phyloP scores from a whole-genome alignment of 2,797 vertebrate genomes.

The Ctenosaura bakeri region DNA sequence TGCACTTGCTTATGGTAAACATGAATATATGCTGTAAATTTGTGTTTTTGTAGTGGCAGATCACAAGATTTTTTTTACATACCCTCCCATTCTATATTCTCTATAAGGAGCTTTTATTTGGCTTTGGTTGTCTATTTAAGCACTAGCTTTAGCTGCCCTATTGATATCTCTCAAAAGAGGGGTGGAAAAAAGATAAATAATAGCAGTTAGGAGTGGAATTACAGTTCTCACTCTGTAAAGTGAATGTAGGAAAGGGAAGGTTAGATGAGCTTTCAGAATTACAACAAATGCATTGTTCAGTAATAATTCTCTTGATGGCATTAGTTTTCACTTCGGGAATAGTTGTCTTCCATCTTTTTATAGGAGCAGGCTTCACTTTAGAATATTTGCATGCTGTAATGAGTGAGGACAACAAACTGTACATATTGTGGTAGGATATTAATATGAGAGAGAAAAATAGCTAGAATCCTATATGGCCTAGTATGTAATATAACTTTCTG shows the following conservation, averaged over 20 bases:
- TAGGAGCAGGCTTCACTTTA: background rate
- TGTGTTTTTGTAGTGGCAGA: background rate
- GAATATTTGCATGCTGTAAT: background rate
- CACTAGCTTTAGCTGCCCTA: background rate
- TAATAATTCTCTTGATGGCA: background rate
- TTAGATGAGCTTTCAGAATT: background rate
- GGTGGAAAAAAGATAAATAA: background rate
- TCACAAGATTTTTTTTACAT: background rate
- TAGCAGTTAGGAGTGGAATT: background rate
- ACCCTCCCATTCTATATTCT: background rate
- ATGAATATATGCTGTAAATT: background rate
- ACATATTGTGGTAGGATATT: background rate
- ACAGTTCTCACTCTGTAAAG: background rate
- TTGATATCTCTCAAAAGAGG: background rate
- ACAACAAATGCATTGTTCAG: background rate
- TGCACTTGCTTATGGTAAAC: background rate
- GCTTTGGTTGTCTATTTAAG: background rate
- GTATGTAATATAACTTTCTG: background rate
- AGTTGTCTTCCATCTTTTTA: background rate
- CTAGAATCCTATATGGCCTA: background rate
- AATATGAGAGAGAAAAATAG: background rate
- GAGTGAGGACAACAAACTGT: background rate
- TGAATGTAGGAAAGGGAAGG: background rate
- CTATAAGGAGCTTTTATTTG: background rate
- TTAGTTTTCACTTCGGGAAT: background rate